Conservation (phyloP, 1,140 invertebrate species). For the Trichonephila clavipes region DNA sequence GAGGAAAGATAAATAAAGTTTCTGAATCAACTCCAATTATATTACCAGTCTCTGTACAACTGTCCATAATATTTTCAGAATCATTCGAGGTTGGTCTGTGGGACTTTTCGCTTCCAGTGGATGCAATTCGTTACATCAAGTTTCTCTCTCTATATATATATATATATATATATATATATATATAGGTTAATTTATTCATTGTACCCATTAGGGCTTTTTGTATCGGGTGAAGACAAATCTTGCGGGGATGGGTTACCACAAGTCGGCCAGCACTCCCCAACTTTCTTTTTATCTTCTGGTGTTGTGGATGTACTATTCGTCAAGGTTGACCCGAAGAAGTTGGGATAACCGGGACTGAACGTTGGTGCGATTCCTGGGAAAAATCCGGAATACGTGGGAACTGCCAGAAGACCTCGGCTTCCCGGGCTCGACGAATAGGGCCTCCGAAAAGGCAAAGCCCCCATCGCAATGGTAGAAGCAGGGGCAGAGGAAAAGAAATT, state of each 20-base stretch:
- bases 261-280: slow-evolving; percentile 55
- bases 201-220: slow-evolving; percentile 73
- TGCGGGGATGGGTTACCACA: slow-evolving; percentile 70
- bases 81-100: too few species aligned
- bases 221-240: slow-evolving; percentile 74
- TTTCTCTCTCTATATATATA: too few species aligned
- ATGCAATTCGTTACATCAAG: too few species aligned
- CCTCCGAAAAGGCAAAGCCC: slow-evolving; percentile 59
- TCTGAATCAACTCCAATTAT: not conserved
- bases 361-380: slow-evolving; percentile 68
- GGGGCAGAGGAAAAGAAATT: slow-evolving; percentile 26
- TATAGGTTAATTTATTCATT: slow-evolving; percentile 25
- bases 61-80: too few species aligned
- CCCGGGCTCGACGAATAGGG: slow-evolving; percentile 48
- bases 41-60: too few species aligned
- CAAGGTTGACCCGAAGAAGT: slow-evolving; percentile 64
- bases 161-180: too few species aligned
- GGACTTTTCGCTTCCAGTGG: too few species aligned
- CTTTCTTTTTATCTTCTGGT: slow-evolving; percentile 60
- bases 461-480: slow-evolving; percentile 40
- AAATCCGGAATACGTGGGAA: slow-evolving; percentile 73
- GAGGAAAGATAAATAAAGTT: not conserved
- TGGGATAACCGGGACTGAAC: slow-evolving; percentile 65
- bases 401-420: slow-evolving; percentile 51
- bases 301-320: not conserved